Evolutionary conservation across 2,797 vertebrate species (phyloP).

Genomic region (Helarctos malayanus): DNA sequence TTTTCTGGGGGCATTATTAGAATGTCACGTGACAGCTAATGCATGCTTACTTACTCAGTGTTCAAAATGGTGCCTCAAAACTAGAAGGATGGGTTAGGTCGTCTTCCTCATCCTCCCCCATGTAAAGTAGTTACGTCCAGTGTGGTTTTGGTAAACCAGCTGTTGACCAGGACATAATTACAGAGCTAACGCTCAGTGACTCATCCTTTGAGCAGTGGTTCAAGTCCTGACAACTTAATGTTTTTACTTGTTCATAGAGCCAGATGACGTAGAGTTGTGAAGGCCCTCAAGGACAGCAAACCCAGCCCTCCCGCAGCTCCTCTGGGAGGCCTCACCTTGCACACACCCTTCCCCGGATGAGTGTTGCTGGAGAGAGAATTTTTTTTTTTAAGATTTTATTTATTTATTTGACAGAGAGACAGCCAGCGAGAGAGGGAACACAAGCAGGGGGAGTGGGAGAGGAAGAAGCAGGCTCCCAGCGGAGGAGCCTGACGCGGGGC

Average conservation of each 20-base stretch:
- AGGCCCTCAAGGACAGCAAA: neutral
- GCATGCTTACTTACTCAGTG: neutral
- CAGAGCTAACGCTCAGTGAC: conserved; percentile 93
- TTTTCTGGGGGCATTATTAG: neutral
- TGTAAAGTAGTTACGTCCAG: conserved; percentile 91
- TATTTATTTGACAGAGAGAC: no score
- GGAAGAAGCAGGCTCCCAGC: no score
- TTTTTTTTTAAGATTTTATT: neutral
- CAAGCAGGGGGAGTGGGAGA: no score
- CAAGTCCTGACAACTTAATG: conserved; percentile 21
- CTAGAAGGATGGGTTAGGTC: neutral
- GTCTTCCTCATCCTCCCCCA: conserved; percentile 63
- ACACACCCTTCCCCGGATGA: neutral
- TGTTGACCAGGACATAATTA: conserved; percentile 93
- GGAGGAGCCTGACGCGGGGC: no score
- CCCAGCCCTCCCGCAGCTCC: neutral
- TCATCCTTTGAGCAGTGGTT: conserved; percentile 84
- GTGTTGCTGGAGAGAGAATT: neutral
- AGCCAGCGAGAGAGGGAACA: no score
- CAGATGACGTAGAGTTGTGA: neutral
- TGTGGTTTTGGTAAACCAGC: conserved; percentile 92
- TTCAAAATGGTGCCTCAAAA: neutral
- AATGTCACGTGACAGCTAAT: neutral
- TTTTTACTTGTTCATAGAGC: conserved; percentile 47
- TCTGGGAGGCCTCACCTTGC: neutral